Evolutionary conservation across 2,113 vertebrate species (phyloP), one percentile per base, ranked within the genome.

Genomic region (Gopherus flavomarginatus): DNA sequence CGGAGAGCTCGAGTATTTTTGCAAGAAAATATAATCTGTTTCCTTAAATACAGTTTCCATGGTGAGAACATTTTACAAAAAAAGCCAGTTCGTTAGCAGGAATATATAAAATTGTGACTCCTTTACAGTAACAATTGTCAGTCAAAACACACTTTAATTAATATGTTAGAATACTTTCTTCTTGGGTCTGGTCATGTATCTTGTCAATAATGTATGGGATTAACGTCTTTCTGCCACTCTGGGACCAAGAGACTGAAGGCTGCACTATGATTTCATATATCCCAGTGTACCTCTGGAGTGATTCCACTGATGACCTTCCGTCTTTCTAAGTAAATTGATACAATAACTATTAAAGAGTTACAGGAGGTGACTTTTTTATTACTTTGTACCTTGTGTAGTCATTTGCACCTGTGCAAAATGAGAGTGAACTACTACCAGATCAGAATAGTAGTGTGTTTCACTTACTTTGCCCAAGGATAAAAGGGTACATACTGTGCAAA

Each of bases 1-100:
- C n/a, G 91, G 77, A 57, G 80, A 92, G 85, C 86, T 56, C 87
- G 82, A 81, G 87, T 93, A 86, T 77, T 86, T 93, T 89, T 94
- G 22, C 50, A 89, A 92, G 21, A 54, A 17, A 89, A 91, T 85
- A 91, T 77, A 88, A 92, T 90, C 77, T 72, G 1, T 92, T 94
- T 84, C 88, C 26, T 95, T 92, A 96, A 86, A 94, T 11, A 57
- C 21, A 84, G n/a, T 85, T 88, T 95, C 65, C 12, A 42, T 85
- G 92, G 86, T 56, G 82, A 81, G 57, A 44, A 16, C 77, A 2
- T 93, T 97, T 82, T 82, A 89, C 82, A 53, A 42, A n/a, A 90
- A 13, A 65, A 44, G 50, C 8, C 2, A 2, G 16, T 11, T 77
- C 59, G 62, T 27, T 56, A 69, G 82, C 65, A 9, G 11, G 57